phyloP scores from a whole-genome alignment of 2,113 vertebrate species.

The Melanocharis versteri region DNA sequence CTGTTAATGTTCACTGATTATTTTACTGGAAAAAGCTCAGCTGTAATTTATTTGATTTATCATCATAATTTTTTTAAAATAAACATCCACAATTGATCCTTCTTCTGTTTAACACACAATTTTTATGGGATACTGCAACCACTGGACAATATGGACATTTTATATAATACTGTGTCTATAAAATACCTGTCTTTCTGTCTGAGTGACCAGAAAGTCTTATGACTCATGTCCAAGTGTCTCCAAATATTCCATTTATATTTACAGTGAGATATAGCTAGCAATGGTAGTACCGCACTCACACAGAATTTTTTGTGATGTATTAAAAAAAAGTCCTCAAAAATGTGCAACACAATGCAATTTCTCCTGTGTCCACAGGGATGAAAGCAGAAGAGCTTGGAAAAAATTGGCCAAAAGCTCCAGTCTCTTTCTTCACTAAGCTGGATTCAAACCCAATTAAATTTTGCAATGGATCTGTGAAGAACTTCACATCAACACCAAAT shows the following conservation, averaged over 20 bases:
- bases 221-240: neutral
- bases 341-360: neutral
- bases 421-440: neutral
- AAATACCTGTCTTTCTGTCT: neutral
- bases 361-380: neutral
- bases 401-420: neutral
- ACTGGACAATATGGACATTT: neutral
- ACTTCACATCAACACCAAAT: neutral
- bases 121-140: neutral
- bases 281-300: too few relatives aligned
- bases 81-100: neutral
- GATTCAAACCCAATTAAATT: neutral
- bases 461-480: neutral
- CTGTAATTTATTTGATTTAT: neutral
- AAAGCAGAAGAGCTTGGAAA: neutral
- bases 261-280: accelerated
- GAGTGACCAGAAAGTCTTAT: neutral
- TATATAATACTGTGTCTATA: neutral
- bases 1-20: neutral
- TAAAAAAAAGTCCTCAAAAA: neutral
- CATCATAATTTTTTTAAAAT: neutral
- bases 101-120: neutral
- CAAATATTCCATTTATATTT: neutral
- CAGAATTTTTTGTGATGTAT: neutral
- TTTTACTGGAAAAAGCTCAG: neutral